Conservation (phyloP, 2,888 invertebrate genomes). For the Steromphala cineraria region DNA sequence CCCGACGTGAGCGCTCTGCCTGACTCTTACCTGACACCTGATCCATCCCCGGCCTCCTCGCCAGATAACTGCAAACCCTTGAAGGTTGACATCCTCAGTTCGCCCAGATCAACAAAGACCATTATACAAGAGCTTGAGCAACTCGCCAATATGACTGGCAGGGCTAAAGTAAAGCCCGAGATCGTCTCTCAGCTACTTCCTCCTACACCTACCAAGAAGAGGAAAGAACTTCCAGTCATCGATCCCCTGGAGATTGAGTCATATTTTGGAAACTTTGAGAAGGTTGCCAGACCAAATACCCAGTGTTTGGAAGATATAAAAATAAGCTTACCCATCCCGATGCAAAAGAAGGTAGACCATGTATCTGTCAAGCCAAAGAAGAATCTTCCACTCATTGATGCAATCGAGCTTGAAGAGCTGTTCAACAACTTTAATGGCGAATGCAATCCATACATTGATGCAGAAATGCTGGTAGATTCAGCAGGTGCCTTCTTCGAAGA, state of each 20-base stretch:
- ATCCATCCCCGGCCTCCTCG: conserved; percentile 65
- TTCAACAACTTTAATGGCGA: conserved; percentile 35
- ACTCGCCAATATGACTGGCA: conserved; percentile 35
- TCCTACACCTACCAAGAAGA: background rate
- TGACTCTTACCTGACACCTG: conserved; percentile 67
- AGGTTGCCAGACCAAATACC: conserved; percentile 2
- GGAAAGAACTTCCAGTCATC: conserved; percentile 44
- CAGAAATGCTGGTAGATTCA: conserved; percentile 4
- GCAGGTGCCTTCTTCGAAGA: conserved; percentile 6
- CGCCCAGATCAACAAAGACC: background rate
- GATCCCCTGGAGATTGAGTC: conserved; percentile 42
- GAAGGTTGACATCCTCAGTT: background rate
- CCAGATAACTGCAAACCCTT: conserved; percentile 42
- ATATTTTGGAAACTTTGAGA: conserved; percentile 37
- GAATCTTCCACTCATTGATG: conserved; percentile 57
- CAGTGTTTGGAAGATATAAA: background rate
- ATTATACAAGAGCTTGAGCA: conserved; percentile 52
- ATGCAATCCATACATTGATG: conserved; percentile 25
- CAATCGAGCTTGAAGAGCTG: conserved; percentile 57
- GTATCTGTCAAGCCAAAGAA: conserved; percentile 30
- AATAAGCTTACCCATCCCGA: background rate
- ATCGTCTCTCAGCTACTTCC: background rate
- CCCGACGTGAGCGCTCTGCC: conserved; percentile 57
- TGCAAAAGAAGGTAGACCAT: background rate
- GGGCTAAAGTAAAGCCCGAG: conserved; percentile 21